phyloP scores from a whole-genome alignment of 2,113 vertebrate genomes.

The Amazona vittata region DNA sequence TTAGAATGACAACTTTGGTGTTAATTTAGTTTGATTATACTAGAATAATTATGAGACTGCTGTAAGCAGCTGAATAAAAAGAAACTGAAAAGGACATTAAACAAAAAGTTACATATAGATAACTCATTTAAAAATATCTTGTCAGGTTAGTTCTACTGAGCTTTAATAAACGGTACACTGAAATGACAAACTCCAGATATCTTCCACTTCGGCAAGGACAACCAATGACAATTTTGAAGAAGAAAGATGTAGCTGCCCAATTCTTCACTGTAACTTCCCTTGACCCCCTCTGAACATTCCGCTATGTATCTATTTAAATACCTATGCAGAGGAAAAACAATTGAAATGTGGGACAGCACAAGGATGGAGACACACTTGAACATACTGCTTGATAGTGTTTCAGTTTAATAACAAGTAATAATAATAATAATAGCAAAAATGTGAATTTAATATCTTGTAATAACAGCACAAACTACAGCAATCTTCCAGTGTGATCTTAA shows the following conservation, averaged over 20 bases:
- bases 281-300: background rate
- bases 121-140: background rate
- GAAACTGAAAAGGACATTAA: background rate
- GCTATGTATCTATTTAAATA: background rate
- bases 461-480: background rate
- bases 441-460: slow-evolving; percentile 2
- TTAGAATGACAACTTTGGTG: background rate
- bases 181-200: background rate
- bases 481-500: slow-evolving; percentile 22
- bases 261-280: background rate
- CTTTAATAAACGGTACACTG: background rate
- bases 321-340: background rate
- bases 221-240: background rate
- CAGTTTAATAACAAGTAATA: background rate
- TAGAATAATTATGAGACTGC: background rate
- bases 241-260: background rate
- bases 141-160: background rate
- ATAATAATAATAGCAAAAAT: background rate
- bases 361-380: background rate
- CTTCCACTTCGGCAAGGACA: background rate
- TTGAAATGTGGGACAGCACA: background rate
- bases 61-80: background rate
- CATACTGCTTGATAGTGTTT: background rate
- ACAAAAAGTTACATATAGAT: background rate
- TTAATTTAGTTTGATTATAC: background rate